These are phyloP conservation scores for Drosophila pegasa DNA, from an alignment of 2,888 invertebrate genomes.

Conservation along the genomic window DNA sequence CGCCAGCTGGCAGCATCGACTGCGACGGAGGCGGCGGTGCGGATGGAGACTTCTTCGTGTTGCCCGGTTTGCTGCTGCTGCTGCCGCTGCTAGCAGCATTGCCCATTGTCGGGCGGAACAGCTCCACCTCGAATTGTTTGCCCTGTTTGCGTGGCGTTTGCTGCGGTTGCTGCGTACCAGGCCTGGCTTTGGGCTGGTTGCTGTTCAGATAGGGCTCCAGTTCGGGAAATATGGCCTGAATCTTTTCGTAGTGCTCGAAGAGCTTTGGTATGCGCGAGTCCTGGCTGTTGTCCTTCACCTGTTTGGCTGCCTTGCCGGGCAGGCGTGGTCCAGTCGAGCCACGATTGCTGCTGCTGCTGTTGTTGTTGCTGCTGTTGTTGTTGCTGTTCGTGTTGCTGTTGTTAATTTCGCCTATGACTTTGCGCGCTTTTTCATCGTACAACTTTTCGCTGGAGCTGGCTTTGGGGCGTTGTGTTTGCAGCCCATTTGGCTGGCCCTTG, in stretches of 20 bases:
- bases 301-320: constrained; percentile 84
- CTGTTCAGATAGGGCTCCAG: constrained; percentile 86
- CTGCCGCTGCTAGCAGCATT: constrained; percentile 51
- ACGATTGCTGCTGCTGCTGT: constrained; percentile 36
- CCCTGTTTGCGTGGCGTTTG: constrained; percentile 56
- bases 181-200: constrained; percentile 46
- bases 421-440: constrained; percentile 72
- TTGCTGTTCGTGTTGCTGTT: constrained; percentile 19
- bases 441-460: constrained; percentile 71
- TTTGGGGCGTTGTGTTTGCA: constrained; percentile 64
- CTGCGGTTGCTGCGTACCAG: constrained; percentile 15
- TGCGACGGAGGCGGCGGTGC: constrained; percentile 69
- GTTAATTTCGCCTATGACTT: constrained; percentile 75
- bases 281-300: constrained; percentile 82
- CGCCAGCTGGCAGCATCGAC: constrained; percentile 60
- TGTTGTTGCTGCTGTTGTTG: constrained; percentile 25
- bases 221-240: constrained; percentile 91
- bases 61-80: constrained; percentile 80
- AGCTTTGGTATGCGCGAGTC: constrained; percentile 88
- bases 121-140: constrained; percentile 66
- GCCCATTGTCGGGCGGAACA: constrained; percentile 57
- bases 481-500: constrained; percentile 64
- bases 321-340: constrained; percentile 55
- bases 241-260: constrained; percentile 91
- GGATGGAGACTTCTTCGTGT: constrained; percentile 83